Conservation (phyloP, 92 coral and sea anemone species). For the Phenganax marumi region DNA sequence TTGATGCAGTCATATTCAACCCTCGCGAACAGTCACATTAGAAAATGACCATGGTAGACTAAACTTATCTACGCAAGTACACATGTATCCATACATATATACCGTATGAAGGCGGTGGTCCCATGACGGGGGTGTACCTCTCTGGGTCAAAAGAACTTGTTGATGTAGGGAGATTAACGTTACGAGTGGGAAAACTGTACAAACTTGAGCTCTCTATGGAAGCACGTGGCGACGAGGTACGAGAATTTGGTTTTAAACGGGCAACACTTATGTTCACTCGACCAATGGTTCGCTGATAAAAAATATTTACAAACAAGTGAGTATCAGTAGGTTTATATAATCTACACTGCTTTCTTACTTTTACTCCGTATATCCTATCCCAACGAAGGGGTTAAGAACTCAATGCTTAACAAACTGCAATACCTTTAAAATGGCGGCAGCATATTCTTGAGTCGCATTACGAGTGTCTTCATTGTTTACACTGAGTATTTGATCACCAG, state of each 20-base stretch:
- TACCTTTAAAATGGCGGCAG: conserved; percentile 88
- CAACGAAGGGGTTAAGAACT: background rate
- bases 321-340: too few species aligned
- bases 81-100: background rate
- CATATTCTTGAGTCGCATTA: conserved; percentile 83
- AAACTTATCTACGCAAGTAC: too few species aligned
- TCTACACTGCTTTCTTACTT: background rate
- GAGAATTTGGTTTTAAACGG: conserved; percentile 86
- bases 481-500: conserved; percentile 93
- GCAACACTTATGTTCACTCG: conserved; percentile 75
- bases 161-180: background rate
- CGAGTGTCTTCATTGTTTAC: conserved; percentile 91
- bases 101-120: conserved; percentile 46
- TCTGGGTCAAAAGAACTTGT: conserved; percentile 32
- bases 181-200: conserved; percentile 31
- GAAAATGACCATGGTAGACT: too few species aligned
- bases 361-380: background rate
- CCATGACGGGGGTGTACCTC: conserved; percentile 1
- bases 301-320: background rate
- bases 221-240: conserved; percentile 57
- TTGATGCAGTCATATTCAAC: too few species aligned
- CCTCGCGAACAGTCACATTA: too few species aligned
- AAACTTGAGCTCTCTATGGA: conserved; percentile 69
- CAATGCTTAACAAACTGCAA: background rate
- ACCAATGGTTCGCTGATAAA: conserved; percentile 79